Percentiles rank a stretch among this genome's conserved stretches.
These are phyloP conservation scores for Uloborus plumipes DNA, from an alignment of 2,888 invertebrate species.

Conservation along the genomic window DNA sequence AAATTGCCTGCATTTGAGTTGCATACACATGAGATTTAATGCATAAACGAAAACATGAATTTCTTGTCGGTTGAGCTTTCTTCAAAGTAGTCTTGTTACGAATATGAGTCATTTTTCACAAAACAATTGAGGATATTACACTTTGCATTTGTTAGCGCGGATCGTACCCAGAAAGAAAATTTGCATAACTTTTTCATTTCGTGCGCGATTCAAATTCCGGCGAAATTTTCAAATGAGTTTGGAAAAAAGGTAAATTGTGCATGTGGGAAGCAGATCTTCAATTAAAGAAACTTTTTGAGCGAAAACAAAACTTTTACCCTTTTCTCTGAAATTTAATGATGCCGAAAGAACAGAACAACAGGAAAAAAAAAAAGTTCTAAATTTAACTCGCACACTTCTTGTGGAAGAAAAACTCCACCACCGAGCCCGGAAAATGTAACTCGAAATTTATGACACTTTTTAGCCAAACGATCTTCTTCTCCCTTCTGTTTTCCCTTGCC, in stretches of 20 bases:
- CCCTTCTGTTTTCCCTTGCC: background rate
- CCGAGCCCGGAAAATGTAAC: constrained; percentile 13
- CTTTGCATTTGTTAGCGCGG: background rate
- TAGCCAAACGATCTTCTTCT: constrained; percentile 26
- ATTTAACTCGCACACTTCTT: constrained; percentile 1
- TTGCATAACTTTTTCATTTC: constrained; percentile 27
- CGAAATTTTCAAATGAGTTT: background rate
- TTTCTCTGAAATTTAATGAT: constrained; percentile 44
- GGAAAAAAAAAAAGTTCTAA: constrained; percentile 8
- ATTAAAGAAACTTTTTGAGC: constrained; percentile 55
- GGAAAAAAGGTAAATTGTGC: constrained; percentile 5
- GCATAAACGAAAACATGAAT: no score
- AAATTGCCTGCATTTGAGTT: no score
- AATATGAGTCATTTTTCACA: no score
- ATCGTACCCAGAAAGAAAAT: constrained; percentile 2
- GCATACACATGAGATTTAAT: no score
- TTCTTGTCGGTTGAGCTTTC: no score
- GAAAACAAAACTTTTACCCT: constrained; percentile 39
- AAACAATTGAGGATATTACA: no score
- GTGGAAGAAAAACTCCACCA: background rate
- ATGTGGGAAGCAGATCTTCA: constrained; percentile 24
- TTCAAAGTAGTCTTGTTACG: no score
- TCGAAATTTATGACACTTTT: constrained; percentile 55
- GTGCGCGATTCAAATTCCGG: background rate
- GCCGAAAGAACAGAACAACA: background rate